Evolutionary conservation across 2,888 invertebrate species (phyloP), one percentile per base, ranked within the genome.

Genomic region (Schizaphis graminum): DNA sequence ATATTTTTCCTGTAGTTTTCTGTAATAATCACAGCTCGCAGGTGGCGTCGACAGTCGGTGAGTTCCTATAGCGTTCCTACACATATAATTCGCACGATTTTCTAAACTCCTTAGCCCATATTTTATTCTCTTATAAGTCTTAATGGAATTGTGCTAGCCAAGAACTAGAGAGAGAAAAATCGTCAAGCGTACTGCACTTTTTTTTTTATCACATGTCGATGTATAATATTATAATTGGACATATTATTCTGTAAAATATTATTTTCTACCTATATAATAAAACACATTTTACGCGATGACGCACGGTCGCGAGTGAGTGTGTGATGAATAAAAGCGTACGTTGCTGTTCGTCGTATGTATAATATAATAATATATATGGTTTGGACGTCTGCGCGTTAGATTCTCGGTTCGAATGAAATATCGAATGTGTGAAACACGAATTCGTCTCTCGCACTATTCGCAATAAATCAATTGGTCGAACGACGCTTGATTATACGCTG

Each of bases 381-480:
- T 91, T 28, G n/a, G 49, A 85, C 91, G 84, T 56, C 91, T 56
- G 91, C 84, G 91, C 91, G 56, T 91, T 91, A 41, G 13, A 41
- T 35, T 77, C 77, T 85, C 53, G 44, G 21, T 16, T 53, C 41
- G 84, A 85, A 91, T 91, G 53, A 84, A 85, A 91, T 91, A 91
- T 91, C 56, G 91, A 90, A 49, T 67, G 24, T 44, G 89, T 91
- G n/a, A 41, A 84, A 91, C 41, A 28, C 16, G 77, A 56, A 91
- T 91, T 26, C 28, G 84, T 84, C 77, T 84, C 53, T 47, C 49
- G 91, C 41, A 77, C 47, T 35, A 77, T 77, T 49, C 35, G 77
- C 49, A 77, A 91, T 91, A 91, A 91, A 91, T 91, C 91, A 91
- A 91, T 91, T 91, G 77, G 49, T 91, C 91, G 91, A 41, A 91